phyloP scores from a whole-genome alignment of 2,888 invertebrate genomes.

The Pristionchus japonicus region DNA sequence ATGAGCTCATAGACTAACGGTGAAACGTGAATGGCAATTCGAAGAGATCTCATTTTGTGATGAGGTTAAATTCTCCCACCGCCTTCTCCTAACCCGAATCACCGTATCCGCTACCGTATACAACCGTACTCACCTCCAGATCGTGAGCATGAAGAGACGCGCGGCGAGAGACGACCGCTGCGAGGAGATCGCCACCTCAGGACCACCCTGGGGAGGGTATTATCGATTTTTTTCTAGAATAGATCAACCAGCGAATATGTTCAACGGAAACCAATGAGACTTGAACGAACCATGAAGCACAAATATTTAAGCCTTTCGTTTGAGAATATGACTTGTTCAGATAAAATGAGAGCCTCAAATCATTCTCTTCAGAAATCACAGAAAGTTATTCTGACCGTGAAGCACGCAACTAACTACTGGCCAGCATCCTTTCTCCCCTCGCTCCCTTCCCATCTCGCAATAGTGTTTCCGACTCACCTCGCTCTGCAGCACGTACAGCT shows the following conservation, averaged over 20 bases:
- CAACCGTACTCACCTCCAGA: conserved; percentile 39
- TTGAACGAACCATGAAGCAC: too few relatives aligned
- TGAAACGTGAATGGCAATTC: too few relatives aligned
- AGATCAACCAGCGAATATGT: too few relatives aligned
- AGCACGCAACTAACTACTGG: neutral
- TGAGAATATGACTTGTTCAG: too few relatives aligned
- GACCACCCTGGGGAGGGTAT: conserved; percentile 1
- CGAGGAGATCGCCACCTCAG: conserved; percentile 44
- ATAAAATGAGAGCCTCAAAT: too few relatives aligned
- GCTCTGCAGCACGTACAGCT: conserved; percentile 58
- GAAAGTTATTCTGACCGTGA: too few relatives aligned
- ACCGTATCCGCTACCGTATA: neutral
- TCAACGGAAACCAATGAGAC: too few relatives aligned
- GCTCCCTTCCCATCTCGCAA: neutral
- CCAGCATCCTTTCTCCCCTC: neutral
- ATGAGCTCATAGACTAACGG: too few relatives aligned
- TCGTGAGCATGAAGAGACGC: conserved; percentile 39
- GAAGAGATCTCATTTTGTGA: neutral
- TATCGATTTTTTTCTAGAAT: neutral
- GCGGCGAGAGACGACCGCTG: conserved; percentile 43
- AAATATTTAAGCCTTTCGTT: too few relatives aligned
- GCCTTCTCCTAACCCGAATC: neutral
- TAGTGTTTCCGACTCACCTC: conserved; percentile 41
- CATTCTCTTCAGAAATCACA: too few relatives aligned
- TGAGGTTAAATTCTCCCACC: neutral